Evolutionary conservation across 2,888 invertebrate species (phyloP).

Genomic region (Neoaliturus tenellus): DNA sequence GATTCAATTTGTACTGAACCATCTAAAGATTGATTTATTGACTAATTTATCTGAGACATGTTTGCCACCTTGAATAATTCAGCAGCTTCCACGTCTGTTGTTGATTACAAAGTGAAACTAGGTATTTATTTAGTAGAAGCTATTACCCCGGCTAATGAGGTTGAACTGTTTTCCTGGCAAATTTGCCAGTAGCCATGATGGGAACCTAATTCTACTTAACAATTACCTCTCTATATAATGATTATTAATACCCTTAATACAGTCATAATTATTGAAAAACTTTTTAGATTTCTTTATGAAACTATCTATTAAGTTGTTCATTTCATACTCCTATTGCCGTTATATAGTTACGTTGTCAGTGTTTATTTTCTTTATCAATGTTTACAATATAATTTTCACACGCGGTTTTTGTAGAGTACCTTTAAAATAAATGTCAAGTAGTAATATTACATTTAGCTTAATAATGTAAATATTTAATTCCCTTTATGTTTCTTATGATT

Average conservation of each 20-base stretch:
- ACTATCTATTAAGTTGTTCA: neutral
- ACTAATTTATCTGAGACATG: neutral
- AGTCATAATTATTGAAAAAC: too few relatives aligned
- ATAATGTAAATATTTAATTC: too few relatives aligned
- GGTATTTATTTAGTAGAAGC: neutral
- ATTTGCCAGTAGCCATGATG: neutral
- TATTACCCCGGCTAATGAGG: neutral
- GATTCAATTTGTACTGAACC: neutral
- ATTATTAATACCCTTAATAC: too few relatives aligned
- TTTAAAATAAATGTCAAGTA: neutral
- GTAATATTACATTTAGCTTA: too few relatives aligned
- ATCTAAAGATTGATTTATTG: neutral
- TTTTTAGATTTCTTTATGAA: neutral
- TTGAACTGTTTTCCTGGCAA: neutral
- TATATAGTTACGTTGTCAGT: neutral
- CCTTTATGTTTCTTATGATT: too few relatives aligned
- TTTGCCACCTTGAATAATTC: neutral
- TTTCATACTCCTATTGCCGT: neutral
- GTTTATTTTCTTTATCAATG: neutral
- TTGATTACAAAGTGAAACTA: neutral
- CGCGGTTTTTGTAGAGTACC: neutral
- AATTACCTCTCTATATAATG: too few relatives aligned
- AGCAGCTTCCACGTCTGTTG: neutral
- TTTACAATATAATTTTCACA: neutral
- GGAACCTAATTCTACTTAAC: neutral